phyloP scores from a whole-genome alignment of 2,888 invertebrate genomes.

The Congeria kusceri region DNA sequence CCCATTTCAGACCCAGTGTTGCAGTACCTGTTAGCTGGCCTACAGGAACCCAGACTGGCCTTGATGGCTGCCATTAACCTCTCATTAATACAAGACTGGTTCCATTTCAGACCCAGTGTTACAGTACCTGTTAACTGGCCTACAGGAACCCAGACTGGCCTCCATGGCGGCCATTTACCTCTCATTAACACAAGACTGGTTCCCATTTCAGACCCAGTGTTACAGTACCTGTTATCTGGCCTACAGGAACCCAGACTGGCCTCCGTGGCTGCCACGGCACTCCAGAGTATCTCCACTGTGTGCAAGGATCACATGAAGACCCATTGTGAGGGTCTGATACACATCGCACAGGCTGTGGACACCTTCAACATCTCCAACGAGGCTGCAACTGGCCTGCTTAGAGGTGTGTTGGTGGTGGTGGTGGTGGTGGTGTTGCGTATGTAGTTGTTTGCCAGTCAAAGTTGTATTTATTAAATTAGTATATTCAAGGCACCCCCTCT shows the following conservation, averaged over 20 bases:
- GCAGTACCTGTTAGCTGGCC: constrained; percentile 88
- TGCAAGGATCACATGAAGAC: constrained; percentile 92
- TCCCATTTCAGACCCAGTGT: constrained; percentile 89
- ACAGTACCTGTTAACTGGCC: constrained; percentile 88
- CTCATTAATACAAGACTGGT: too few relatives aligned
- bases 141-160: constrained; percentile 81
- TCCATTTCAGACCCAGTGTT: constrained; percentile 12
- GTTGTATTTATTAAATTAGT: too few relatives aligned
- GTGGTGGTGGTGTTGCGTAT: too few relatives aligned
- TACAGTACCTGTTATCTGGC: constrained; percentile 91
- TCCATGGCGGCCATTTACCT: constrained; percentile 93
- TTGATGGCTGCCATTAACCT: constrained; percentile 93
- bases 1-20: too few relatives aligned
- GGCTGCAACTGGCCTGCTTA: constrained; percentile 82
- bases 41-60: constrained; percentile 81
- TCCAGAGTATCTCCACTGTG: constrained; percentile 94
- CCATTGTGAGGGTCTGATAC: constrained; percentile 91
- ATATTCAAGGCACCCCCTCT: too few relatives aligned
- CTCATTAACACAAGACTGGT: constrained; percentile 1
- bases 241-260: constrained; percentile 82
- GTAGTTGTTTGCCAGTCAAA: too few relatives aligned
- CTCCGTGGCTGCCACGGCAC: constrained; percentile 92
- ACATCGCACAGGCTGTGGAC: constrained; percentile 83
- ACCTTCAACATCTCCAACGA: constrained; percentile 83
- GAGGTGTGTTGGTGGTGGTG: constrained; percentile 75